phyloP scores from a whole-genome alignment of 2,888 invertebrate species.

The Hermaeophaga mercurialis region DNA sequence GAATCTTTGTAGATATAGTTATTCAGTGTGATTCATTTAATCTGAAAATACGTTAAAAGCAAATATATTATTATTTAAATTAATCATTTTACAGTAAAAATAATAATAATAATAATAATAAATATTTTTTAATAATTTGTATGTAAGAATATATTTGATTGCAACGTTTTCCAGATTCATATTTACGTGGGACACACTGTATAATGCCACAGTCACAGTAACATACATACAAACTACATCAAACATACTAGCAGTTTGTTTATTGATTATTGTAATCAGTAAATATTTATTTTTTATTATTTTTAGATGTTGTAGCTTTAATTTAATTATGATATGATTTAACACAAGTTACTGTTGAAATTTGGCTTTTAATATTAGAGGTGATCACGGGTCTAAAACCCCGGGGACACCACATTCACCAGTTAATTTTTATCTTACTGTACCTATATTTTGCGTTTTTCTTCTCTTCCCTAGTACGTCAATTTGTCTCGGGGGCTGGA shows the following conservation, averaged over 20 bases:
- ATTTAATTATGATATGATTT: conserved; percentile 48
- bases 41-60: too few species aligned
- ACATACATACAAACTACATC: conserved; percentile 58
- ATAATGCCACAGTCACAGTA: conserved; percentile 54
- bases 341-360: conserved; percentile 55
- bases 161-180: too few species aligned
- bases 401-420: conserved; percentile 37
- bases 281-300: conserved; percentile 54
- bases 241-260: conserved; percentile 53
- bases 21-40: conserved; percentile 11
- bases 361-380: conserved; percentile 45
- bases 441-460: conserved; percentile 61
- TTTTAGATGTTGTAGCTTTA: conserved; percentile 56
- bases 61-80: too few species aligned
- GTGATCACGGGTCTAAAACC: conserved; percentile 21
- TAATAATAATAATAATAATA: too few species aligned
- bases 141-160: too few species aligned
- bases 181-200: conserved; percentile 17
- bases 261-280: conserved; percentile 52
- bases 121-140: too few species aligned
- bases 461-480: conserved; percentile 61
- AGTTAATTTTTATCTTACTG: conserved; percentile 55
- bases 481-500: conserved; percentile 61
- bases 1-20: conserved; percentile 7
- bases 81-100: too few species aligned